Evolutionary conservation across 2,797 vertebrate species (phyloP).

Genomic region (Poecile montanus): DNA sequence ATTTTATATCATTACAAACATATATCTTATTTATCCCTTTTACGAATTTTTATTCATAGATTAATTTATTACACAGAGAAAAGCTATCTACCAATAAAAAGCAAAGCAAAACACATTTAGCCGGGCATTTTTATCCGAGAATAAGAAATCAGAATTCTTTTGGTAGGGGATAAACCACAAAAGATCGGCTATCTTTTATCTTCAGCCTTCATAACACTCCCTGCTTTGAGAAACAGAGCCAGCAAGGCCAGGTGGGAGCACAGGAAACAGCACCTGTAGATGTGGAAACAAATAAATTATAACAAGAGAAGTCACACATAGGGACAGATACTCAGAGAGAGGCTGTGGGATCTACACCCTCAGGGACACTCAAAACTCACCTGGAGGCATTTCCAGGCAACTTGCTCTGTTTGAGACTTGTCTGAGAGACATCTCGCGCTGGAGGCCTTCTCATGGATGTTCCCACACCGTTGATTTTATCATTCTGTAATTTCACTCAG

Average conservation of each 20-base stretch:
- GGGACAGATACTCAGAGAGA: neutral
- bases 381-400: neutral
- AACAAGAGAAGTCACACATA: neutral
- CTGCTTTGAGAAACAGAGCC: neutral
- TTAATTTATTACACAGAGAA: no score
- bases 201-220: neutral
- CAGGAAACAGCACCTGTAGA: neutral
- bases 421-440: neutral
- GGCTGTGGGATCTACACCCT: no score
- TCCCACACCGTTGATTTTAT: neutral
- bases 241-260: neutral
- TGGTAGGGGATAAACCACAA: neutral
- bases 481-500: no score
- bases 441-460: neutral
- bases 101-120: no score
- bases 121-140: neutral
- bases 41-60: no score
- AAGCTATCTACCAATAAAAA: no score
- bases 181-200: neutral
- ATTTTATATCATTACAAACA: no score
- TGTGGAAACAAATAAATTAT: neutral
- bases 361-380: neutral
- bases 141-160: neutral
- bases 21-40: no score
- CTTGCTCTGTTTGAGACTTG: no score